Conservation (phyloP, 1,140 invertebrate species). For the Drosophila hydei region DNA sequence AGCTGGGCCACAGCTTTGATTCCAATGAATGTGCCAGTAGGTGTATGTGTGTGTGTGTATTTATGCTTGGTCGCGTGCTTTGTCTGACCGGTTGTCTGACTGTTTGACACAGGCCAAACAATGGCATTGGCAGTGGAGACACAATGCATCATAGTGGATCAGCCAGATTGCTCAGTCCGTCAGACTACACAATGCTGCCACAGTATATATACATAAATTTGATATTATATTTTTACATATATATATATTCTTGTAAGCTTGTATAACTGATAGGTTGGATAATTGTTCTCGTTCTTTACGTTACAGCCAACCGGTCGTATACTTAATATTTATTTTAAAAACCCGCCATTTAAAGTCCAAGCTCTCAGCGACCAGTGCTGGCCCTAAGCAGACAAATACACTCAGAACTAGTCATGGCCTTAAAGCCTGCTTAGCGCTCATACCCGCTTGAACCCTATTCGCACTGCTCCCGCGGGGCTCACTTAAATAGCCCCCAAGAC, state of each 20-base stretch:
- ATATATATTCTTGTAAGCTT: no score
- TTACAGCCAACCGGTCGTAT: conserved; percentile 19
- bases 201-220: not conserved
- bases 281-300: conserved; percentile 1
- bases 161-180: not conserved
- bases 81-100: conserved; percentile 34
- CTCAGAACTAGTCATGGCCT: conserved; percentile 24
- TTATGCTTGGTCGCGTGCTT: conserved; percentile 31
- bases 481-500: conserved; percentile 54
- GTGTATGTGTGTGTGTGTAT: not conserved
- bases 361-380: not conserved
- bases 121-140: conserved; percentile 23
- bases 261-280: conserved; percentile 20
- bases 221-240: not conserved
- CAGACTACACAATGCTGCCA: not conserved
- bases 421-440: conserved; percentile 5
- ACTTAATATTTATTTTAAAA: conserved; percentile 22
- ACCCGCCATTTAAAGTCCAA: conserved; percentile 26
- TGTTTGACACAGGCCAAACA: conserved; percentile 23
- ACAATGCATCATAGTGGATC: not conserved
- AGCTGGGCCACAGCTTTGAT: conserved; percentile 30
- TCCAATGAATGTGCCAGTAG: not conserved
- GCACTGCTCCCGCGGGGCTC: conserved; percentile 36
- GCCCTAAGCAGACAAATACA: not conserved
- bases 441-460: not conserved